A percentile compares a stretch with the other conserved stretches of the same genome.
These are phyloP conservation scores for Heterotis niloticus DNA, from an alignment of 2,113 vertebrate genomes.

Conservation along the genomic window DNA sequence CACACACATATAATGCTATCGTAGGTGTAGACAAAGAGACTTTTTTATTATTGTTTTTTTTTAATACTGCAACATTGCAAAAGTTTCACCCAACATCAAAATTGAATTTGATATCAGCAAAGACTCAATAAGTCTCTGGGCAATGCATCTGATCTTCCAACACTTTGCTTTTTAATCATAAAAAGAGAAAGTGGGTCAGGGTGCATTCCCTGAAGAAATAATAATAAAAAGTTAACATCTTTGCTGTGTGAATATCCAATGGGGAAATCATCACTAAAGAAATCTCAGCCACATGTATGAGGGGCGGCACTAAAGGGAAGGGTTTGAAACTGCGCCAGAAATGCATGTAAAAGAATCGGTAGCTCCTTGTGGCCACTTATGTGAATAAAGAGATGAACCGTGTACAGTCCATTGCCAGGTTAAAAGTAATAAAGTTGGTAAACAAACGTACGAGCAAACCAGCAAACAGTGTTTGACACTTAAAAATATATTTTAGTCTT, in stretches of 20 bases:
- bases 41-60: not conserved
- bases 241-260: constrained; percentile 56
- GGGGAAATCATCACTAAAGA: constrained; percentile 76
- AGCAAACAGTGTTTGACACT: not conserved
- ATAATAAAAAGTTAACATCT: constrained; percentile 58
- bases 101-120: not conserved
- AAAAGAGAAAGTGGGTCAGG: constrained; percentile 23
- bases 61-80: not conserved
- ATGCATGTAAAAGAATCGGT: not conserved
- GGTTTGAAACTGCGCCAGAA: not conserved
- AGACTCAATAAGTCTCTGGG: constrained; percentile 7
- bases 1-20: no score
- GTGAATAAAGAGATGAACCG: not conserved
- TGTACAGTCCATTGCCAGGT: not conserved
- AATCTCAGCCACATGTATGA: constrained; percentile 51
- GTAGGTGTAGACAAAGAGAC: not conserved
- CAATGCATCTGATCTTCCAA: constrained; percentile 6
- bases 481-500: no score
- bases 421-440: not conserved
- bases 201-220: constrained; percentile 16
- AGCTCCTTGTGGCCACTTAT: not conserved
- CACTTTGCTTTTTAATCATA: constrained; percentile 18
- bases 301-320: not conserved
- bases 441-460: not conserved
- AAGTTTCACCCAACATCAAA: not conserved